A percentile compares a stretch with the other conserved stretches of the same genome.
phyloP scores from a whole-genome alignment of 2,113 vertebrate genomes.

The Centrocercus urophasianus region DNA sequence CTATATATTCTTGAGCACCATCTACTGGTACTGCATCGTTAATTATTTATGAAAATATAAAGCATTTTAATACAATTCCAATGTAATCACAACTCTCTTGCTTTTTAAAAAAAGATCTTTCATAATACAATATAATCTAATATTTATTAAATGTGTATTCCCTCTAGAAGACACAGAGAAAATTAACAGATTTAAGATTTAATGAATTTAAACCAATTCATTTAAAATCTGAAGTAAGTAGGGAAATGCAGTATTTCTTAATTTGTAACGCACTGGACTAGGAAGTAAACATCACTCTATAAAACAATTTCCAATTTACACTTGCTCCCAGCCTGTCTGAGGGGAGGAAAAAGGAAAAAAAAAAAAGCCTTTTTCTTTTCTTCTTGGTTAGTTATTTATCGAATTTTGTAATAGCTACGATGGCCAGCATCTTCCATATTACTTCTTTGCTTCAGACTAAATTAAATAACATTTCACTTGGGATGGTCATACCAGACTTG shows the following conservation, averaged over 20 bases:
- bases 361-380: not conserved
- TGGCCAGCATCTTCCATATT: not conserved
- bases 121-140: not conserved
- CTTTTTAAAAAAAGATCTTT: not conserved
- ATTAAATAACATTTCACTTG: not conserved
- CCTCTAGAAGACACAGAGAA: not conserved
- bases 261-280: not conserved
- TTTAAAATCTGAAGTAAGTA: not conserved
- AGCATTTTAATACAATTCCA: not conserved
- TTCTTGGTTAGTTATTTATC: not conserved
- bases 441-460: not conserved
- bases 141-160: not conserved
- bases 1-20: constrained; percentile 59
- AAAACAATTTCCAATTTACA: not conserved
- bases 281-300: not conserved
- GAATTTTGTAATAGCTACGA: not conserved
- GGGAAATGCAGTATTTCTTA: not conserved
- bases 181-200: not conserved
- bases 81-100: not conserved
- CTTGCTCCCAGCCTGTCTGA: not conserved
- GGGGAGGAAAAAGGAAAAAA: not conserved
- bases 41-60: constrained; percentile 38
- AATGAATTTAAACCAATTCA: not conserved
- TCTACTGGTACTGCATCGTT: constrained; percentile 60
- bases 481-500: not conserved